phyloP scores from a whole-genome alignment of 2,888 invertebrate species.

The Xiphydria camelus region DNA sequence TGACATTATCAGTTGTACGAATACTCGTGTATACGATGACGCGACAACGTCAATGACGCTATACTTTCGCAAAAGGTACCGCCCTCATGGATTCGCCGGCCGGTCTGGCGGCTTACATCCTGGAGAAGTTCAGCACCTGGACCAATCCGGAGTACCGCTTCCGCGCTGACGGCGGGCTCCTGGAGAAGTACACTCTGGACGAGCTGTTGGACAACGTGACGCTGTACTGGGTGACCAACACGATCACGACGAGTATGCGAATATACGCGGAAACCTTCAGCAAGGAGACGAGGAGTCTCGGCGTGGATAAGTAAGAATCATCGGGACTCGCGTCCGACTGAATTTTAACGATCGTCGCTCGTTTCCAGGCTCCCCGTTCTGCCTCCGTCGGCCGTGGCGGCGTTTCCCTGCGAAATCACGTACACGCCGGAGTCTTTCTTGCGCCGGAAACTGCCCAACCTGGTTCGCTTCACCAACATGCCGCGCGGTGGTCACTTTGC shows the following conservation, averaged over 20 bases:
- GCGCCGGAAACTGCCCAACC: conserved; percentile 65
- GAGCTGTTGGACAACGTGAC: conserved; percentile 77
- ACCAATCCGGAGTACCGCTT: conserved; percentile 62
- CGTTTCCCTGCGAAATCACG: conserved; percentile 71
- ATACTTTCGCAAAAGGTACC: too few relatives aligned
- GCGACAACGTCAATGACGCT: too few relatives aligned
- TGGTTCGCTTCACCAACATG: conserved; percentile 70
- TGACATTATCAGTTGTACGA: too few relatives aligned
- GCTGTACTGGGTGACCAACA: conserved; percentile 78
- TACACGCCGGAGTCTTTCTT: conserved; percentile 66
- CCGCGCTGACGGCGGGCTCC: conserved; percentile 69
- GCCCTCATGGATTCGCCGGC: conserved; percentile 77
- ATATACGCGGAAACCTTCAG: conserved; percentile 71
- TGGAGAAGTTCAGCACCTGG: conserved; percentile 86
- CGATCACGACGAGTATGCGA: conserved; percentile 74
- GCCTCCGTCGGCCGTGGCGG: conserved; percentile 61
- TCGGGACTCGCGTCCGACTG: too few relatives aligned
- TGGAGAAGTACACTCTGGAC: conserved; percentile 69
- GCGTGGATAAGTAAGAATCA: conserved; percentile 56
- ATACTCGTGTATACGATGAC: too few relatives aligned
- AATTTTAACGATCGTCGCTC: too few relatives aligned
- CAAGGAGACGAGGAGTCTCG: conserved; percentile 38
- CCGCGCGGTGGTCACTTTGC: conserved; percentile 84
- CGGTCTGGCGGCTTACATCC: conserved; percentile 85
- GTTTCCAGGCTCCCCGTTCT: conserved; percentile 67